Base-by-base conservation (phyloP, 2,888 invertebrate genomes). In the Acronicta psi region DNA sequence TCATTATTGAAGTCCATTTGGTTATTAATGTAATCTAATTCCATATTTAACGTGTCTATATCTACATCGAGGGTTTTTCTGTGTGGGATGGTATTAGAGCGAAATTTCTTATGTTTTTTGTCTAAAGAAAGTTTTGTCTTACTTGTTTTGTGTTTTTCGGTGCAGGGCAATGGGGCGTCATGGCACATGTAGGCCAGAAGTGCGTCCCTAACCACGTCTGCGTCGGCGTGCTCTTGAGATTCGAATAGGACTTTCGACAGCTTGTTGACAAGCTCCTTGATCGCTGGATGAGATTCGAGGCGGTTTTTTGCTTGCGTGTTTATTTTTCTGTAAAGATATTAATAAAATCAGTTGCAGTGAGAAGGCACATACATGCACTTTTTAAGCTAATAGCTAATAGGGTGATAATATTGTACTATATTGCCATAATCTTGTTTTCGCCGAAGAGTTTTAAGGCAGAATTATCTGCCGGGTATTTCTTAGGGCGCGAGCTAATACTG, bases 151-250 rank as follows among this genome's bases (percentile, higher is more conserved):
- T 74, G 66, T 60, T 90, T 91, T 17, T 94, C 93, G 1, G 95
- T 93, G 83, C 98, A 98, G 0, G 98, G 98, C 41, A 98, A 85
- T 0, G 96, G 95, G 0, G 96, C 96, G 50, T 97, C 96, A 81
- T 99, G 99, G 80, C 99, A 99, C 59, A 97, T 95, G 81, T 98
- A 97, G 0, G 97, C 96, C 40, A 98, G 90, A 8, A 98, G 89
- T 0, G 98, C 97, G 86, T 99, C 99, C 63, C 97, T 95, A 0
- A 97, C 94, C 0, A 96, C 95, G 59, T 96, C 96, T 0, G 97
- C 96, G 85, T 97, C 96, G 0, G 95, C 95, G 2, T 94, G 95
- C 77, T 96, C 95, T 69, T 96, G 95, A 40, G 96, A 95, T 83
- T 96, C 97, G 86, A 95, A 97, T 41, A 96, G 95, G 0, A 94